Conservation (phyloP, 2,797 vertebrate species). For the Novumbra hubbsi region DNA sequence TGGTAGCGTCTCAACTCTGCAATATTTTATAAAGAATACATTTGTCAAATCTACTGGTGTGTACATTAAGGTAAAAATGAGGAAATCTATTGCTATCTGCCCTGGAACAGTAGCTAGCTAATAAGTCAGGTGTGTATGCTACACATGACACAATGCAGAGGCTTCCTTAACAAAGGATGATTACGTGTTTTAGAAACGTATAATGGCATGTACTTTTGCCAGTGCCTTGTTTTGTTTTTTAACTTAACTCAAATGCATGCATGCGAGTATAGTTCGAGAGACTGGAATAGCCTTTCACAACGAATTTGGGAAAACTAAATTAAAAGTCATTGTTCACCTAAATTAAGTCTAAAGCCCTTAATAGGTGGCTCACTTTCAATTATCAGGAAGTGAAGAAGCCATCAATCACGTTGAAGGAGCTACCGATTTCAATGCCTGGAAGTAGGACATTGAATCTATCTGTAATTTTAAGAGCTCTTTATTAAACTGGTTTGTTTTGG, state of each 20-base stretch:
- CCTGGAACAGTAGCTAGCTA: neutral
- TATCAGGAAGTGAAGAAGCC: too few species aligned
- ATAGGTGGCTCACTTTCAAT: too few species aligned
- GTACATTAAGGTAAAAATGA: neutral
- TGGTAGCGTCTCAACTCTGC: neutral
- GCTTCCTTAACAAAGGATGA: neutral
- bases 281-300: neutral
- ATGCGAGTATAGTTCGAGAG: neutral
- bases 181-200: neutral
- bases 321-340: neutral
- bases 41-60: neutral
- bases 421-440: too few species aligned
- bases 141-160: neutral
- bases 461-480: too few species aligned
- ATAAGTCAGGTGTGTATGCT: neutral
- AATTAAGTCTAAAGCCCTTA: neutral
- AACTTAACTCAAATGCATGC: neutral
- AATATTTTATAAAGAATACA: neutral
- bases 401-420: too few species aligned
- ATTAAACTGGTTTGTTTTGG: too few species aligned
- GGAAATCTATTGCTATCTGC: neutral
- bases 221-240: neutral
- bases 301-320: neutral
- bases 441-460: too few species aligned
- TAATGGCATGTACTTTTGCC: neutral